Evolutionary conservation across 2,888 invertebrate genomes (phyloP).

Genomic region (Resseliella maxima): DNA sequence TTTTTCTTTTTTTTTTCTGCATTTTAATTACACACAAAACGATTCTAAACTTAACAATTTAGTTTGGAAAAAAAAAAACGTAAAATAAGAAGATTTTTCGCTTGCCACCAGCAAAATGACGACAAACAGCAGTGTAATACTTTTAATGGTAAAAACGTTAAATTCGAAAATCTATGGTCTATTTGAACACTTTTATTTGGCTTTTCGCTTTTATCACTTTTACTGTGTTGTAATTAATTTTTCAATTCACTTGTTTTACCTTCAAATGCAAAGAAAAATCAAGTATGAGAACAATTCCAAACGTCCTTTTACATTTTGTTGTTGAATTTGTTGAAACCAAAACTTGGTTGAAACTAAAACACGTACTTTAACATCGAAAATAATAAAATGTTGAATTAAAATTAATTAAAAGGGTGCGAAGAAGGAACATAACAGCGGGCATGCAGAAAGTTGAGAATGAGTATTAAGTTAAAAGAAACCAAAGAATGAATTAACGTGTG

Average conservation of each 20-base stretch:
- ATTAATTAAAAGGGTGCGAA: slow-evolving; percentile 50
- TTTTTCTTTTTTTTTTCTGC: background rate
- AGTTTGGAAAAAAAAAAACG: background rate
- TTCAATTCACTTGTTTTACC: background rate
- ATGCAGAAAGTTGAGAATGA: background rate
- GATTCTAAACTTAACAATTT: slow-evolving; percentile 3
- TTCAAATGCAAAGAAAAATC: background rate
- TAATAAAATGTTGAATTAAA: slow-evolving; percentile 49
- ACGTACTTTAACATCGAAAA: slow-evolving; percentile 37
- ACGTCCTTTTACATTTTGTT: background rate
- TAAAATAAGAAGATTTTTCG: background rate
- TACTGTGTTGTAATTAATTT: slow-evolving; percentile 43
- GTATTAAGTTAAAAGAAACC: background rate
- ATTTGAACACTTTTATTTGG: slow-evolving; percentile 47
- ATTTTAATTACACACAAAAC: background rate
- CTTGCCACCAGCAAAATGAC: background rate
- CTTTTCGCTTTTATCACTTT: slow-evolving; percentile 49
- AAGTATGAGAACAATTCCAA: background rate
- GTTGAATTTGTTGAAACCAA: background rate
- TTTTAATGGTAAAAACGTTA: background rate
- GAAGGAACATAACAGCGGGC: background rate
- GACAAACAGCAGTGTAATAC: background rate
- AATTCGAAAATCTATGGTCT: slow-evolving; percentile 40
- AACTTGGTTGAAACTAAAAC: slow-evolving; percentile 29
- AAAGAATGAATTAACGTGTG: background rate